Conservation (phyloP, 2,113 vertebrate species). For the Chloebia gouldiae region DNA sequence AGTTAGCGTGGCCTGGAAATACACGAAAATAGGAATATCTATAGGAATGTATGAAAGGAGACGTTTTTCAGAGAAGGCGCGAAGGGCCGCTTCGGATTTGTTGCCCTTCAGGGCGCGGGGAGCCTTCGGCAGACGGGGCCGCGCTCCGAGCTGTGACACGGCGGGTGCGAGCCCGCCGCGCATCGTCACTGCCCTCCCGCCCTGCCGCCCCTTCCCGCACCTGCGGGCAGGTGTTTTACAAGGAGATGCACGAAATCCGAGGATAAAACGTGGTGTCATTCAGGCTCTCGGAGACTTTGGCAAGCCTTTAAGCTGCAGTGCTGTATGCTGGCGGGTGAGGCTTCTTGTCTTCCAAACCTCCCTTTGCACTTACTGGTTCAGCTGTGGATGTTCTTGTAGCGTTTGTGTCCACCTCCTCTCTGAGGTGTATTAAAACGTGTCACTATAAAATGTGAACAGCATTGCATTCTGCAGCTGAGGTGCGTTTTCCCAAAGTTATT, state of each 20-base stretch:
- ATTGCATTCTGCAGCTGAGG: not conserved
- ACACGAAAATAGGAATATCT: rapidly evolving
- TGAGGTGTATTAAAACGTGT: not conserved
- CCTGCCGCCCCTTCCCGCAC: not conserved
- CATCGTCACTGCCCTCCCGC: not conserved
- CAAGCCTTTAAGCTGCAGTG: not conserved
- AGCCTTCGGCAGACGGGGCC: rapidly evolving
- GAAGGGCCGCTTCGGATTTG: rapidly evolving
- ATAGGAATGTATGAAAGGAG: rapidly evolving
- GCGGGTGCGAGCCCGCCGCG: not conserved
- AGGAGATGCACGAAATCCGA: not conserved
- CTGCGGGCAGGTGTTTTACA: not conserved
- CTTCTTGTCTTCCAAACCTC: not conserved
- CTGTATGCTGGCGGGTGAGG: not conserved
- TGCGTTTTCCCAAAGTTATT: not conserved
- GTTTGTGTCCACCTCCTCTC: not conserved
- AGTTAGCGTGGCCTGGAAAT: not conserved
- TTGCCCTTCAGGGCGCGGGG: rapidly evolving
- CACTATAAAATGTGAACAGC: rapidly evolving
- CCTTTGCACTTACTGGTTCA: not conserved
- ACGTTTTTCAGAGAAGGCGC: not conserved
- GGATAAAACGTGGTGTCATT: not conserved
- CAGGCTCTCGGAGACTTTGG: not conserved
- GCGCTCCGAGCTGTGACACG: not conserved
- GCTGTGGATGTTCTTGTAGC: rapidly evolving